Base-by-base conservation (phyloP, 2,797 vertebrate genomes). In the Phrynocephalus forsythii region DNA sequence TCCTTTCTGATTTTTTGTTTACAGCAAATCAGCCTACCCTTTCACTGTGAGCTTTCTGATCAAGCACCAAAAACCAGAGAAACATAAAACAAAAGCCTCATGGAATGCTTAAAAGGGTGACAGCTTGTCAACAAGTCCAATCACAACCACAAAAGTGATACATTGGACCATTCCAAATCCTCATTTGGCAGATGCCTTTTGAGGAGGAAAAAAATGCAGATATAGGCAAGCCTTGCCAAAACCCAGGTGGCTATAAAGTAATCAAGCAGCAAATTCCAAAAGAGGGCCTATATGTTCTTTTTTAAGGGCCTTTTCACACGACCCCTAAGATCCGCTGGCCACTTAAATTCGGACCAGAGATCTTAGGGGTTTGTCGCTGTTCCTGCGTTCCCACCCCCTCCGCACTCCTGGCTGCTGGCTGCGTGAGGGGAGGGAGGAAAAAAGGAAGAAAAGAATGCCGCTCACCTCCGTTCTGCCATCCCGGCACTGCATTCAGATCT, bases 91-190 rank as follows among this genome's bases (percentile, higher is more conserved):
- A 0, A 0, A 5, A 44, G 71, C 5, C 38, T 28, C 56, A 82
- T 3, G 52, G 48, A 88, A 84, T 0, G 0, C 18, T 50, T 30
- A 44, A 20, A 91, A 91, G 52, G 15, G 0, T 16, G 3, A 66
- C 30, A 50, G 91, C 30, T 82, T 82, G 82, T 87, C 79, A 82
- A 67, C 48, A 52, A 4, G 79, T 85, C 33, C n/a, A 82, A 38
- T 89, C 73, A 69, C 0, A 82, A 86, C 16, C 87, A 76, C 26
- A 88, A 56, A 4, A 68, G 68, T 18, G 44, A 48, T 77, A 67
- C n/a, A 63, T 81, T 15, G 30, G 24, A 81, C 48, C 71, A 75
- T 76, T 88, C 78, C 48, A 81, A 30, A 69, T 52, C n/a, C 6
- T 75, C 26, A 33, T 30, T 50, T 56, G 75, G 26, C 69, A 87